phyloP scores from a whole-genome alignment of 2,797 vertebrate genomes.

The Brotula barbata region DNA sequence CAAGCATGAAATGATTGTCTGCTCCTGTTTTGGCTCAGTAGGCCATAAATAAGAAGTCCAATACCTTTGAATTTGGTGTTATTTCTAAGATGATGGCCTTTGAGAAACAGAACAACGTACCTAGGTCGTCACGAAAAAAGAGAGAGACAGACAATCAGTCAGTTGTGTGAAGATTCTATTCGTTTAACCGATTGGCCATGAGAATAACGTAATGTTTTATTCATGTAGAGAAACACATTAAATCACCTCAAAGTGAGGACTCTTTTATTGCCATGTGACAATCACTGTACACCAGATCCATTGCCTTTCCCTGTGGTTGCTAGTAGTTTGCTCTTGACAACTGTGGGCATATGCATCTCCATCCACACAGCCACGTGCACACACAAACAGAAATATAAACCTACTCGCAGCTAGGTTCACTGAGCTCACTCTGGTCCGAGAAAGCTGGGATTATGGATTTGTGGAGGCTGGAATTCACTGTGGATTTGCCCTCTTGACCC shows the following conservation, averaged over 20 bases:
- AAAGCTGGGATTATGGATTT: constrained; percentile 51
- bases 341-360: constrained; percentile 16
- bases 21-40: background rate
- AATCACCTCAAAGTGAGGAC: too few species aligned
- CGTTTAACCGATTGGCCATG: too few species aligned
- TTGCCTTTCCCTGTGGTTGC: constrained; percentile 28
- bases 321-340: constrained; percentile 34
- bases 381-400: background rate
- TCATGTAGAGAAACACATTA: too few species aligned
- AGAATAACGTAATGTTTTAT: too few species aligned
- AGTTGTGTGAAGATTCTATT: too few species aligned
- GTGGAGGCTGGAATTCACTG: constrained; percentile 20
- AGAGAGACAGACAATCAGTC: too few species aligned
- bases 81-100: background rate
- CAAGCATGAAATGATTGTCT: constrained; percentile 6
- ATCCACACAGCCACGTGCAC: constrained; percentile 2
- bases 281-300: constrained; percentile 22
- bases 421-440: constrained; percentile 5
- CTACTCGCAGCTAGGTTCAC: constrained; percentile 5
- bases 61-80: background rate
- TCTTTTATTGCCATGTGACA: too few species aligned
- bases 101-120: too few species aligned
- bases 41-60: constrained; percentile 1
- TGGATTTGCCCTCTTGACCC: constrained; percentile 41
- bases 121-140: too few species aligned